Base-by-base conservation (phyloP, 2,797 vertebrate species). In the Cygnus olor region DNA sequence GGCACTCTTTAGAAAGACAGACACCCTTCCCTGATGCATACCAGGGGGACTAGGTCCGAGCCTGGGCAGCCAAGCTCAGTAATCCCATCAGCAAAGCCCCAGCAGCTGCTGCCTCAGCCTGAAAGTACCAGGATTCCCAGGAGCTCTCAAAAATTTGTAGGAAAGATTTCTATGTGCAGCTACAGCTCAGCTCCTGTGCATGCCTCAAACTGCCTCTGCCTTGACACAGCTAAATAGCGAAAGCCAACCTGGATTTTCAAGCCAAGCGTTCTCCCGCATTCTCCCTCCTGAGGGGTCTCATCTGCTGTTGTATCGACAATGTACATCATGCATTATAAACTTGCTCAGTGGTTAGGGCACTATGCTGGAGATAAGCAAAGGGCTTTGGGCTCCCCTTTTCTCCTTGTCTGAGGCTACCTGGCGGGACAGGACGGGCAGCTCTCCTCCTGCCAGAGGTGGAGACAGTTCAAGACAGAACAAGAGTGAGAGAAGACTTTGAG, bases 11-110 rank as follows among this genome's bases (percentile, higher is more conserved):
- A 28, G 40, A 9, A 54, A 56, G 51, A 53, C 24, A 58, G 42
- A 15, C 16, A 17, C 13, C 9, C n/a, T 18, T 21, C 8, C 24
- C 42, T 0, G 0, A 65, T 15, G 21, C 36, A 47, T 51, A 19
- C 24, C 3, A 1, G 7, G 49, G 53, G 14, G 6, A 24, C 34
- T 70, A 57, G 76, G 51, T 22, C 65, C 1, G 0, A 71, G 40
- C 20, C 38, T 0, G 0, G 53, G 53, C 49, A 84, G 61, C 80
- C 73, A 68, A 80, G n/a, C 20, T 40, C 30, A 9, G 47, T 38
- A 5, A 8, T 60, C 57, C 49, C 7, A 8, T 42, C 61, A 6
- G 14, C 51, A 78, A 92, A 47, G 5, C 32, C 47, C 47, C 18
- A 21, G 60, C 73, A 90, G 73, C 22, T 88, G 56, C 69, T 45